Percentiles rank a stretch among this genome's conserved stretches.
Evolutionary conservation across 2,113 vertebrate species (phyloP).

Genomic region (Thryonomys swinderianus): DNA sequence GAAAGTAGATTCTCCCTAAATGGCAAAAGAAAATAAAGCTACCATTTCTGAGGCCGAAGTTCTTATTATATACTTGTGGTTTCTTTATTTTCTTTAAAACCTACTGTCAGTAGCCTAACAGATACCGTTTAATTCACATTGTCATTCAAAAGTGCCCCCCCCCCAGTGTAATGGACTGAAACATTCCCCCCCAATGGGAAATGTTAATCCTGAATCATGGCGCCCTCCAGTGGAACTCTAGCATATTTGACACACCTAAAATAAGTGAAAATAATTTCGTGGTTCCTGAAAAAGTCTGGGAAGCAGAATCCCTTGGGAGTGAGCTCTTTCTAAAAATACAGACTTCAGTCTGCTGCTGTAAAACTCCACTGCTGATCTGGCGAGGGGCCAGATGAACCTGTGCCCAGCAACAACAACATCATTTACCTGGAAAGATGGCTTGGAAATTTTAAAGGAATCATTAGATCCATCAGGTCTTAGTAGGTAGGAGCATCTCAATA

Average conservation of each 20-base stretch:
- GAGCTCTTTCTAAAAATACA: not conserved
- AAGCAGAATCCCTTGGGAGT: not conserved
- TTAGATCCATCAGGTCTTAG: not conserved
- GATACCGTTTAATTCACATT: not conserved
- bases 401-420: not conserved
- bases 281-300: not conserved
- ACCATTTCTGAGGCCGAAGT: not conserved
- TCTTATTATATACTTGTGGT: not conserved
- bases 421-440: not conserved
- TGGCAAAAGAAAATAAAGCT: not conserved
- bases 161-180: not conserved
- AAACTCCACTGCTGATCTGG: not conserved
- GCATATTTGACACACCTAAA: not conserved
- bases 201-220: not conserved
- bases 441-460: not conserved
- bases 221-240: slow-evolving; percentile 49
- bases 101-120: not conserved
- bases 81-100: not conserved
- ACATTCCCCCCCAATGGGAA: not conserved
- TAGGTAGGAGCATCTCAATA: not conserved
- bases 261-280: not conserved
- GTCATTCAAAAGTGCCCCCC: not conserved
- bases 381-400: not conserved
- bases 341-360: not conserved
- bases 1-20: slow-evolving; percentile 4